Conservation (phyloP, 2,888 invertebrate species). For the Pachycephus smyrnensis region DNA sequence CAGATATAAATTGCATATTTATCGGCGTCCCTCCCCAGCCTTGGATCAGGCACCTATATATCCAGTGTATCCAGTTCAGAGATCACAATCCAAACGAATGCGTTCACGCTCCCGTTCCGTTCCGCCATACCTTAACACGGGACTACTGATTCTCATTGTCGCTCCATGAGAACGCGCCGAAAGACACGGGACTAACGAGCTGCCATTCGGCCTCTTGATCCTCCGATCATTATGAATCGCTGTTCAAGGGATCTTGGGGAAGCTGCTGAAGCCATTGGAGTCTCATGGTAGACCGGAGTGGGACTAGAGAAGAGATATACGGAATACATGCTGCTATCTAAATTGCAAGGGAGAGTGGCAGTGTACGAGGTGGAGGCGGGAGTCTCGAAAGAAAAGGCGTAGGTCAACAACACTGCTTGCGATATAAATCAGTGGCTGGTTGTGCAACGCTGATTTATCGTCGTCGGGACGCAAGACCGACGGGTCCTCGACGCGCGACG, state of each 20-base stretch:
- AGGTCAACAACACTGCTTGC: conserved; percentile 33
- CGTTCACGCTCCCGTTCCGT: conserved; percentile 40
- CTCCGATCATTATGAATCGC: background rate
- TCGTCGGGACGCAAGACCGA: conserved; percentile 22
- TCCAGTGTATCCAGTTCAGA: conserved; percentile 37
- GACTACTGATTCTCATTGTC: background rate
- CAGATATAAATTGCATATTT: conserved; percentile 55
- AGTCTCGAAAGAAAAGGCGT: conserved; percentile 13
- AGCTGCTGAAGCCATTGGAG: background rate
- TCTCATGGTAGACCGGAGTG: background rate
- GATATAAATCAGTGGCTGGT: conserved; percentile 32
- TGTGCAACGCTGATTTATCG: conserved; percentile 35
- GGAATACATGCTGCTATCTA: conserved; percentile 1
- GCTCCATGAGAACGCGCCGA: background rate
- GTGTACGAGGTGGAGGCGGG: background rate
- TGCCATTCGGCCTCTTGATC: background rate
- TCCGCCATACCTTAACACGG: background rate
- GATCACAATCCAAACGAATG: conserved; percentile 41
- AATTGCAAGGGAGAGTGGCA: background rate
- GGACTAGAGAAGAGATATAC: background rate
- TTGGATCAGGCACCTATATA: conserved; percentile 9
- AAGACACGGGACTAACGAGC: background rate
- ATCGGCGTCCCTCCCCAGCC: conserved; percentile 23
- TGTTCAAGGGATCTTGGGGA: background rate
- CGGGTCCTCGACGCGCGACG: background rate